These are phyloP conservation scores for Melanotaenia pygmaea DNA, from an alignment of 2,797 vertebrate species.

Conservation along the genomic window DNA sequence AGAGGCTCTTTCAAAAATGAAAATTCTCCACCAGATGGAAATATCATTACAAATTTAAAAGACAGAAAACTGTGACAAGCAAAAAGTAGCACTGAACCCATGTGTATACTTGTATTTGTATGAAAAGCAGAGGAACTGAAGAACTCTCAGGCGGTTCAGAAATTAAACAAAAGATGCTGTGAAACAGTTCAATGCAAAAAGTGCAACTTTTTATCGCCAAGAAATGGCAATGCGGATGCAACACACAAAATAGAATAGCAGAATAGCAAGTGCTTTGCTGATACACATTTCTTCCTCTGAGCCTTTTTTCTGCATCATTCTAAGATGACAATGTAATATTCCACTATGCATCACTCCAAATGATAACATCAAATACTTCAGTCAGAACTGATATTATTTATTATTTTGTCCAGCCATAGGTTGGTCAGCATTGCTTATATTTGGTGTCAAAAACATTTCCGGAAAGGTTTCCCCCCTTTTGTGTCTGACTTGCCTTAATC, in stretches of 20 bases:
- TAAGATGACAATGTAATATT: background rate
- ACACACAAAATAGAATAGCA: background rate
- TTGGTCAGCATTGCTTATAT: background rate
- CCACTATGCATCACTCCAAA: background rate
- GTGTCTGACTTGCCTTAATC: background rate
- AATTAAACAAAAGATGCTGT: constrained; percentile 27
- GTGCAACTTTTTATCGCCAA: background rate
- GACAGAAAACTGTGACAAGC: constrained; percentile 43
- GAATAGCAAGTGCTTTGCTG: background rate
- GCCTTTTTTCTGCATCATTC: background rate
- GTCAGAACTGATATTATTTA: background rate
- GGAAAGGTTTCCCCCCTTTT: background rate
- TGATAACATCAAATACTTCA: background rate
- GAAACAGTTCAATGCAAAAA: background rate
- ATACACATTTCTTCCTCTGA: background rate
- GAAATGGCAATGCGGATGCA: background rate
- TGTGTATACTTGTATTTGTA: constrained; percentile 35
- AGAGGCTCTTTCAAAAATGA: constrained; percentile 22
- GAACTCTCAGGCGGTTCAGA: constrained; percentile 36
- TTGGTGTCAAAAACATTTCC: background rate
- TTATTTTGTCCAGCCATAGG: background rate
- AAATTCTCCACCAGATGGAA: constrained; percentile 48
- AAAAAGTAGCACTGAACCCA: constrained; percentile 48
- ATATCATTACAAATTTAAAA: constrained; percentile 51
- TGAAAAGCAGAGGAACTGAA: constrained; percentile 47